Percentiles rank a stretch among this genome's conserved stretches.
Conservation (phyloP, 2,797 vertebrate genomes). For the Champsocephalus gunnari region DNA sequence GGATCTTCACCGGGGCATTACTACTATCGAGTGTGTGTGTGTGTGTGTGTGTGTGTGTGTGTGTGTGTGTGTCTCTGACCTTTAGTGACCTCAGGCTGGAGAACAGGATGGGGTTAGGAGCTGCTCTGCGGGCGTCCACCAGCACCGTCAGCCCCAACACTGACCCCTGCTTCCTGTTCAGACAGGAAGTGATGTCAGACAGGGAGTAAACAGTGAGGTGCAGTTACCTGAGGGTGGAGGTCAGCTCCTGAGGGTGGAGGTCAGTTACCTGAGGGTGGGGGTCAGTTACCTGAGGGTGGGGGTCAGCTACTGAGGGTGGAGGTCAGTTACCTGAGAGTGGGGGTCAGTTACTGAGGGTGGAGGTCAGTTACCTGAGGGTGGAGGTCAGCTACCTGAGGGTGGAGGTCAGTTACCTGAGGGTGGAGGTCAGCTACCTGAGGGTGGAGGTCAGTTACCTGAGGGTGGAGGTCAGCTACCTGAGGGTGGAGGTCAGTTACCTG, state of each 20-base stretch:
- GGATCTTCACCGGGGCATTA: no score
- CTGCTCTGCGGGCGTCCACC: conserved; percentile 89
- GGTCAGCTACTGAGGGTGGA: no score
- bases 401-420: conserved; percentile 84
- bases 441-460: no score
- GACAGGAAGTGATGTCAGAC: conserved; percentile 54
- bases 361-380: conserved; percentile 37
- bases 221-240: no score
- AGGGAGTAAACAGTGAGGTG: not conserved
- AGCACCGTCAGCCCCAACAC: conserved; percentile 89
- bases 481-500: conserved; percentile 60
- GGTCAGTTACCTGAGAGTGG: no score
- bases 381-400: no score
- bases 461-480: conserved; percentile 82
- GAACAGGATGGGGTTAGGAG: conserved; percentile 87
- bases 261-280: no score
- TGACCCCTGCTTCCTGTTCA: conserved; percentile 85
- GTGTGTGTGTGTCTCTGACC: conserved; percentile 75
- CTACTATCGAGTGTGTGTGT: not conserved
- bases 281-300: no score
- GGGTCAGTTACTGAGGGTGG: conserved; percentile 85
- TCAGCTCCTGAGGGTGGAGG: no score
- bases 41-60: not conserved
- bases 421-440: conserved; percentile 66
- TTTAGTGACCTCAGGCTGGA: conserved; percentile 86